Conservation (phyloP, 2,113 vertebrate genomes). For the Heterotilapia buettikoferi region DNA sequence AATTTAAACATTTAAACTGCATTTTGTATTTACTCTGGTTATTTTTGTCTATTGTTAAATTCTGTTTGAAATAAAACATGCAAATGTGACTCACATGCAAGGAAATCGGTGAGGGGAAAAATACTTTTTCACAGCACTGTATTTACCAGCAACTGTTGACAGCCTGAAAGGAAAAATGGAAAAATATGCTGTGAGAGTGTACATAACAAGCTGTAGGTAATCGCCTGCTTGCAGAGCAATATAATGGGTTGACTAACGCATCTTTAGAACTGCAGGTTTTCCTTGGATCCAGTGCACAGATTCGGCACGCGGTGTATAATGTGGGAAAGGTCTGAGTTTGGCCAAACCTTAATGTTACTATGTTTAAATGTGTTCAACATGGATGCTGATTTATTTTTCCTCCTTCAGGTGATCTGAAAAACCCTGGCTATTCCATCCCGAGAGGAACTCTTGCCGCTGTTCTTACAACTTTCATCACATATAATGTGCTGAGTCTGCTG, state of each 20-base stretch:
- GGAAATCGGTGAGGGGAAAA: not conserved
- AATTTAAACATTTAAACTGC: not conserved
- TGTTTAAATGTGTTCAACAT: not conserved
- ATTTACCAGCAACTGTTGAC: not conserved
- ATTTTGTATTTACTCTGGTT: not conserved
- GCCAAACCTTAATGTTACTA: not conserved
- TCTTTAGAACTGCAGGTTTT: not conserved
- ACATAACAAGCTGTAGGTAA: not conserved
- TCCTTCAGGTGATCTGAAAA: conserved; percentile 78
- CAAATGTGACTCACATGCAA: not conserved
- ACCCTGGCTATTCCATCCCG: conserved; percentile 81
- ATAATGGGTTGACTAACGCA: not conserved
- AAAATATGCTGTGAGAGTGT: not conserved
- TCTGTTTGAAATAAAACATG: not conserved
- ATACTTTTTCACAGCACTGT: not conserved
- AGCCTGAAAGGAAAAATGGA: not conserved
- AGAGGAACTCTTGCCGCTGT: conserved; percentile 82
- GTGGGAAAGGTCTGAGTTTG: not conserved
- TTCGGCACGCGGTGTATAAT: not conserved
- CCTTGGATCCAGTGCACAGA: not conserved
- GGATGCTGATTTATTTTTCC: not conserved
- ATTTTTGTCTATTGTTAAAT: not conserved
- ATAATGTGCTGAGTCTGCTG: conserved; percentile 77
- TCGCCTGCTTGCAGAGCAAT: not conserved
- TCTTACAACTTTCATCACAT: conserved; percentile 80